phyloP scores from a whole-genome alignment of 2,888 invertebrate species.

The Tenthredo amoena region DNA sequence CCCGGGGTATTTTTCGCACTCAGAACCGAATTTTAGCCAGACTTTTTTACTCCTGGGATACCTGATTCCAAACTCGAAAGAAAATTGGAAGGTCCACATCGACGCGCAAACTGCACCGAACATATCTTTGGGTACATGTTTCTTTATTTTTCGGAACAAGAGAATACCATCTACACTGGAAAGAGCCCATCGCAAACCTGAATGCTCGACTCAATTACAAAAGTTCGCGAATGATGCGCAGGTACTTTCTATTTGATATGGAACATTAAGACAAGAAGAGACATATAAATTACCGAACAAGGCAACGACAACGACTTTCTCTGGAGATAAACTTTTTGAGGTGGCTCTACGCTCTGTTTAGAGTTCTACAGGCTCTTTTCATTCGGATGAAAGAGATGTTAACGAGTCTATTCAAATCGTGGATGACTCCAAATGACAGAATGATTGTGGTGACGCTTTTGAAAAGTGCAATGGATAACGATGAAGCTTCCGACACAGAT shows the following conservation, averaged over 20 bases:
- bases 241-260: constrained; percentile 28
- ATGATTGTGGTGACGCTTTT: constrained; percentile 5
- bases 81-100: not conserved
- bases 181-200: constrained; percentile 8
- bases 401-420: constrained; percentile 29
- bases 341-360: not conserved
- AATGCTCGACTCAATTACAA: constrained; percentile 18
- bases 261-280: constrained; percentile 31
- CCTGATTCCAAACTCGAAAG: not conserved
- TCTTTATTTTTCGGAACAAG: constrained; percentile 3
- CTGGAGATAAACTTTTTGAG: constrained; percentile 18
- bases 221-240: constrained; percentile 13
- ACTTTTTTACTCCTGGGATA: not conserved
- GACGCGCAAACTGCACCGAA: not conserved
- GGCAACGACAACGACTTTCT: constrained; percentile 20
- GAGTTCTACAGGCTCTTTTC: constrained; percentile 8
- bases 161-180: not conserved
- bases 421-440: constrained; percentile 15
- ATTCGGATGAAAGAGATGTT: constrained; percentile 3
- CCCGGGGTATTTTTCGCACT: not conserved
- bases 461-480: not conserved
- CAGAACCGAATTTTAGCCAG: not conserved
- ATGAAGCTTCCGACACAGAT: not conserved
- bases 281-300: constrained; percentile 17
- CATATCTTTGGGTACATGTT: not conserved